Conservation (phyloP, 2,113 vertebrate genomes). For the Hiodon alosoides region DNA sequence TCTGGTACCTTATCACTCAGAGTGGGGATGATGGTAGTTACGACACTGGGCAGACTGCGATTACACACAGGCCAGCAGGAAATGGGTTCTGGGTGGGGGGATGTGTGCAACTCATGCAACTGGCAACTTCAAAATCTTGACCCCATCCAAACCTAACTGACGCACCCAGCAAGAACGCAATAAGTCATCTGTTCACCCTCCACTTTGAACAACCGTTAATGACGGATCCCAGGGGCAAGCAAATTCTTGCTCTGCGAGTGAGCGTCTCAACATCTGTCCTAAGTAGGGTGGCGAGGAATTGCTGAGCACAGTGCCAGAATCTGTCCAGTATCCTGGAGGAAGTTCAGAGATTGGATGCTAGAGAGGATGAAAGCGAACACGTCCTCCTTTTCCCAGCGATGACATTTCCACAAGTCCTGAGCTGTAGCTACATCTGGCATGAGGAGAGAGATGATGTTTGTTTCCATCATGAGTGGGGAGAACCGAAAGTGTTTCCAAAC, state of each 20-base stretch:
- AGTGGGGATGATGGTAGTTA: constrained; percentile 62
- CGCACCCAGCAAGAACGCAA: neutral
- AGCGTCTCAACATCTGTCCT: constrained; percentile 42
- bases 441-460: constrained; percentile 37
- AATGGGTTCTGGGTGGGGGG: constrained; percentile 63
- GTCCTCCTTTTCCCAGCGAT: constrained; percentile 41
- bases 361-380: constrained; percentile 30
- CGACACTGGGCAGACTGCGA: constrained; percentile 63
- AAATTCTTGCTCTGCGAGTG: constrained; percentile 30
- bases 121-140: constrained; percentile 27
- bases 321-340: constrained; percentile 33
- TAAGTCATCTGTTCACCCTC: constrained; percentile 37
- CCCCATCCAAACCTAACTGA: constrained; percentile 24
- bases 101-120: constrained; percentile 34
- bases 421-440: constrained; percentile 17
- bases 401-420: constrained; percentile 36
- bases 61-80: constrained; percentile 67
- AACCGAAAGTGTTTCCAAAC: constrained; percentile 27
- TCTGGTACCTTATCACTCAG: constrained; percentile 64
- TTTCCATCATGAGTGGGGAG: constrained; percentile 41
- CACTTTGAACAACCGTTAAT: constrained; percentile 42
- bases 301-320: constrained; percentile 24
- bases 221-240: constrained; percentile 15
- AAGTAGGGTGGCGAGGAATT: constrained; percentile 19
- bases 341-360: constrained; percentile 27